A percentile compares a stretch with the other conserved stretches of the same genome.
Conservation (phyloP, 2,797 vertebrate genomes). For the Rhynchotus rufescens region DNA sequence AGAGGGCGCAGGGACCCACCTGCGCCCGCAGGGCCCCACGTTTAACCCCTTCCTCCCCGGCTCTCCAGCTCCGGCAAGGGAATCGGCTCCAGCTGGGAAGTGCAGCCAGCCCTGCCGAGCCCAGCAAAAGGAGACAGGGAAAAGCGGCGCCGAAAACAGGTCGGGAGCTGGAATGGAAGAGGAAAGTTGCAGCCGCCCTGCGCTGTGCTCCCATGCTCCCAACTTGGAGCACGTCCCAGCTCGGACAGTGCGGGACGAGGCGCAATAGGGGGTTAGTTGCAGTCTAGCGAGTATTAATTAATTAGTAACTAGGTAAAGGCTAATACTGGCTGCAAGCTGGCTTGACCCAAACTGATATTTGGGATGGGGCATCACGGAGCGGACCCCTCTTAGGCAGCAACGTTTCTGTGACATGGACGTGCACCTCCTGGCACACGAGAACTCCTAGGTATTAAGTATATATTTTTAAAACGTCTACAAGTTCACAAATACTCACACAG, state of each 20-base stretch:
- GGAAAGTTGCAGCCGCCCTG: neutral
- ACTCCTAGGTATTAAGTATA: neutral
- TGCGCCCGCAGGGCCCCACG: rapidly evolving
- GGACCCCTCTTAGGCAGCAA: too few relatives aligned
- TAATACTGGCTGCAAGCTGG: slow-evolving; percentile 22
- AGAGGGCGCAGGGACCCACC: neutral
- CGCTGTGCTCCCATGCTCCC: too few relatives aligned
- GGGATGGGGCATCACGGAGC: neutral
- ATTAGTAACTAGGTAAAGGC: slow-evolving; percentile 39
- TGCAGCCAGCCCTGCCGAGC: neutral
- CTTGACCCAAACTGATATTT: slow-evolving; percentile 14
- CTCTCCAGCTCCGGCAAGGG: neutral
- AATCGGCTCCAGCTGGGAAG: neutral
- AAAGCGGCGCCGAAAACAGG: neutral
- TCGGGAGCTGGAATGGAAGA: neutral
- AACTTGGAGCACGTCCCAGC: too few relatives aligned
- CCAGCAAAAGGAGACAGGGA: neutral
- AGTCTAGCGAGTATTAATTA: slow-evolving; percentile 64
- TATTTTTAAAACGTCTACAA: neutral
- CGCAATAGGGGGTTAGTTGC: neutral
- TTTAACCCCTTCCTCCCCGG: neutral
- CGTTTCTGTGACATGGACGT: too few relatives aligned
- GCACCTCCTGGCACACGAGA: neutral
- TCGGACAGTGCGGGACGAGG: too few relatives aligned
- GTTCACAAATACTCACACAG: neutral